phyloP scores from a whole-genome alignment of 1,140 invertebrate genomes.

The Drosophila ohnishii region DNA sequence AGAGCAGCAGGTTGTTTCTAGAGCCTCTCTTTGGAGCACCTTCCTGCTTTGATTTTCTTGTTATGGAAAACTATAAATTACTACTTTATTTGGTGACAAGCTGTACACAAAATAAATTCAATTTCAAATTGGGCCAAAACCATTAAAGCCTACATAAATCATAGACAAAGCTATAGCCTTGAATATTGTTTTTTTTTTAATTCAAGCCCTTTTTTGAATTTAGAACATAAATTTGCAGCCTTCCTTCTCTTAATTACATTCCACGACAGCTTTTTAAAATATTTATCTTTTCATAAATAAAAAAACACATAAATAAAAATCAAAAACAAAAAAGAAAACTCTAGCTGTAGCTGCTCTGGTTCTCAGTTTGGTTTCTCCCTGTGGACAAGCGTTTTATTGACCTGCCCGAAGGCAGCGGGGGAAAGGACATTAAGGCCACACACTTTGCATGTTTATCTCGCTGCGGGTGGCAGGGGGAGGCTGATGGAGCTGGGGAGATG shows the following conservation, averaged over 20 bases:
- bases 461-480: conserved; percentile 16
- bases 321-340: neutral
- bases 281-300: neutral
- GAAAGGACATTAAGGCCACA: conserved; percentile 46
- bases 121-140: neutral
- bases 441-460: conserved; percentile 65
- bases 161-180: neutral
- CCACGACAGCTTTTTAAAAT: neutral
- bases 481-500: neutral
- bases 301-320: neutral
- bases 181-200: neutral
- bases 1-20: too few relatives aligned
- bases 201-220: too few relatives aligned
- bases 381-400: conserved; percentile 45
- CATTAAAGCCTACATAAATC: neutral
- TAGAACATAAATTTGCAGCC: neutral
- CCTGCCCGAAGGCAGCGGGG: conserved; percentile 17
- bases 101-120: neutral
- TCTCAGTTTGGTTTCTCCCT: conserved; percentile 7
- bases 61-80: too few relatives aligned
- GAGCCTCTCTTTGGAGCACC: too few relatives aligned
- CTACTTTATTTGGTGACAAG: too few relatives aligned
- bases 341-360: neutral
- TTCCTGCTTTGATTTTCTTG: too few relatives aligned
- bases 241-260: neutral